Percentiles rank a stretch among this genome's conserved stretches.
phyloP scores from a whole-genome alignment of 2,888 invertebrate genomes.

The Aphidoletes aphidimyza region DNA sequence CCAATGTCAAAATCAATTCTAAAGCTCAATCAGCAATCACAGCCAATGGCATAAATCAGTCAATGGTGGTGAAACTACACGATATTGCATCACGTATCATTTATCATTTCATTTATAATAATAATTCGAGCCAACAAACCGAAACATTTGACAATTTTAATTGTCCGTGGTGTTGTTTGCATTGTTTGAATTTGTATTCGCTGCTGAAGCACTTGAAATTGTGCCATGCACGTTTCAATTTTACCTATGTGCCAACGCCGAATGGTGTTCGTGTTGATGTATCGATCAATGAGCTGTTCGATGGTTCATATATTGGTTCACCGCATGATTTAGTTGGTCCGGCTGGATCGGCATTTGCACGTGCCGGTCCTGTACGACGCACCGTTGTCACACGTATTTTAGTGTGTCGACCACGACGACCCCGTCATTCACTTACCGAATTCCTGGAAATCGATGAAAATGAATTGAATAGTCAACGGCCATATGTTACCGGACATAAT shows the following conservation, averaged over 20 bases:
- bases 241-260: constrained; percentile 75
- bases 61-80: constrained; percentile 7
- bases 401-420: constrained; percentile 71
- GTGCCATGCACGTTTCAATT: constrained; percentile 93
- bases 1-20: neutral
- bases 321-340: constrained; percentile 84
- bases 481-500: constrained; percentile 90
- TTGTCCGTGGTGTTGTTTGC: constrained; percentile 96
- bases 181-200: constrained; percentile 87
- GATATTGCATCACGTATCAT: constrained; percentile 77
- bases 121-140: constrained; percentile 93
- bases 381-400: constrained; percentile 73
- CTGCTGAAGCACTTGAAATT: constrained; percentile 92
- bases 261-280: constrained; percentile 90
- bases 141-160: constrained; percentile 92
- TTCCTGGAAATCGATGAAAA: constrained; percentile 89
- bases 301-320: constrained; percentile 94
- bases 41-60: constrained; percentile 63
- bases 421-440: constrained; percentile 78
- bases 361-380: constrained; percentile 73
- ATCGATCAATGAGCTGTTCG: constrained; percentile 93
- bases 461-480: constrained; percentile 84
- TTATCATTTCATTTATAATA: constrained; percentile 96
- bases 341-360: constrained; percentile 76
- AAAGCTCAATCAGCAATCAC: constrained; percentile 50